These are phyloP conservation scores for Caenorhabditis briggsae DNA, from an alignment of 1,140 invertebrate species.

Conservation along the genomic window DNA sequence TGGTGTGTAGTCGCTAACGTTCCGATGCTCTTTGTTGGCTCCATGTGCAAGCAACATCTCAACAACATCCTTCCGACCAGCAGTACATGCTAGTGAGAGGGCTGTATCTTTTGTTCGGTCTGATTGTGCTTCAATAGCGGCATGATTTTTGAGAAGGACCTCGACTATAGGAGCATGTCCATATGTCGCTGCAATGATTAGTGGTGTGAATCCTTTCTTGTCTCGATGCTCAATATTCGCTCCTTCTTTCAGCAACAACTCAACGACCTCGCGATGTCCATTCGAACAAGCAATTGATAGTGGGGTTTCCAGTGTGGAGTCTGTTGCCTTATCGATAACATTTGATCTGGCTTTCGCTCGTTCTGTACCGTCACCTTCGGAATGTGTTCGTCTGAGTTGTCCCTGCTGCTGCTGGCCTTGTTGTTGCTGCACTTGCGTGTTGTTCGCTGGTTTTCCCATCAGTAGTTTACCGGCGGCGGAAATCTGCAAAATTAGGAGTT, in stretches of 20 bases:
- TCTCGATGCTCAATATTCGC: conserved; percentile 97
- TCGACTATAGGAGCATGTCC: conserved; percentile 95
- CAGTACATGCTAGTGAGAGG: conserved; percentile 94
- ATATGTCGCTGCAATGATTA: conserved; percentile 95
- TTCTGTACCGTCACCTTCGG: conserved; percentile 11
- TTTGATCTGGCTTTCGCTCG: conserved; percentile 8
- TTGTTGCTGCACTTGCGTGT: not conserved
- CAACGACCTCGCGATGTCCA: conserved; percentile 94
- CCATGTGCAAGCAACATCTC: conserved; percentile 88
- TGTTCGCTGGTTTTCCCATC: too few species aligned
- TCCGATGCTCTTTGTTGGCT: conserved; percentile 98
- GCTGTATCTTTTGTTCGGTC: conserved; percentile 99
- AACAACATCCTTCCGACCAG: conserved; percentile 95
- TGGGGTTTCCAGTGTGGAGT: conserved; percentile 97
- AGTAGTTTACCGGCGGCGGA: not conserved
- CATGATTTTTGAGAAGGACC: conserved; percentile 89
- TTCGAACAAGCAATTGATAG: conserved; percentile 95
- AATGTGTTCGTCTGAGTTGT: conserved; percentile 29
- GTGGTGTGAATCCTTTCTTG: conserved; percentile 96
- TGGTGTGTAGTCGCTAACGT: conserved; percentile 98
- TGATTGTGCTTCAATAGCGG: conserved; percentile 96
- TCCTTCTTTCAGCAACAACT: conserved; percentile 88
- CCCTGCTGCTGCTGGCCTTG: conserved; percentile 16
- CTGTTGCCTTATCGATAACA: conserved; percentile 81
- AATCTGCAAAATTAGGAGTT: not conserved